Base-by-base conservation (phyloP, 30 jellyfish, hydroid and myxozoan genomes). In the Cassiopea andromeda region DNA sequence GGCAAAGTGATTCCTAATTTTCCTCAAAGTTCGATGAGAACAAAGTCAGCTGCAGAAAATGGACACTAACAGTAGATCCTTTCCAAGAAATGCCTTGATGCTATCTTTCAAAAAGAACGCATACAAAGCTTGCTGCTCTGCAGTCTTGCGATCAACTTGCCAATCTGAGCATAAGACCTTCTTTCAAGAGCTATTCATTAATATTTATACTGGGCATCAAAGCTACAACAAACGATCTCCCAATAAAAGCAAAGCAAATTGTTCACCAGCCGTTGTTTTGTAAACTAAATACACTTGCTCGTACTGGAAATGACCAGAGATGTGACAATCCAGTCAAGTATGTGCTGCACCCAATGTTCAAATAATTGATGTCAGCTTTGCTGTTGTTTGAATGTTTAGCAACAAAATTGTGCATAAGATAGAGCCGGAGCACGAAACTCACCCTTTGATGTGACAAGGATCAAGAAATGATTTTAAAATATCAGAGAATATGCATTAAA, bases 211-310 rank as follows among this genome's bases (percentile, higher is more conserved):
- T 58, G 78, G 76, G 72, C 68, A 87, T 73, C 94, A 87, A 66
- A 74, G 94, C 81, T 73, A 60, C 69, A 68, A 87, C 94, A 78
- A 87, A 78, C 90, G 90, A 87, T 77, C 82, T 78, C 67, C 73
- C 90, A 49, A 86, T 86, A 86, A 66, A 59, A 76, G 77, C 90
- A 58, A 60, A 48, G 90, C 88, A 87, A 71, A 87, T 78, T 80
- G 94, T 58, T 87, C 94, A 44, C 49, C 73, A 78, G 69, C 93
- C 83, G 89, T 86, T 86, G 93, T 69, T 77, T 80, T 77, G 84
- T 77, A 75, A 86, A 86, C 73, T 64, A 86, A 45, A 15, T 81
- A 58, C 73, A 48, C 81, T 54, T 73, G 79, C 16, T 81, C 73
- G 73, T 82, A 81, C 78, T 69, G 73, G 69, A 81, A 81, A 43